Evolutionary conservation across 2,797 vertebrate species (phyloP).

Genomic region (Galago senegalensis): DNA sequence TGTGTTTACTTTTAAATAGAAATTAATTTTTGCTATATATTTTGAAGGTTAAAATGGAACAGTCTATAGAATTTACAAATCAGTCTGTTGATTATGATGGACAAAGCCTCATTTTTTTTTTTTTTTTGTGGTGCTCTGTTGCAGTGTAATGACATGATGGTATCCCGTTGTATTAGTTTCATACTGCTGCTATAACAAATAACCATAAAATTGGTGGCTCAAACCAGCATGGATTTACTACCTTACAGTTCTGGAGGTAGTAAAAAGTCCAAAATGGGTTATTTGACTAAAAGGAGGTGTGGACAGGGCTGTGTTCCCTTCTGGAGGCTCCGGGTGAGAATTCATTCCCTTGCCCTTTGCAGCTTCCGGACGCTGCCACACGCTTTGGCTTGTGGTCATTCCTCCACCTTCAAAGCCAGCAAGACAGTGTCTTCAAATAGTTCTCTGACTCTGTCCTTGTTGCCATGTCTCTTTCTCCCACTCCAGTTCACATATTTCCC

Average conservation of each 20-base stretch:
- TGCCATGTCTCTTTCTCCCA: background rate
- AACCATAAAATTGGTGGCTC: background rate
- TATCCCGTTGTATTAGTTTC: background rate
- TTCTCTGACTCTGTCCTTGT: background rate
- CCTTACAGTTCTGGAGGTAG: background rate
- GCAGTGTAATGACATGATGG: background rate
- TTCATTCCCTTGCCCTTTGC: background rate
- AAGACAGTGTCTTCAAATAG: background rate
- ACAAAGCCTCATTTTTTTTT: background rate
- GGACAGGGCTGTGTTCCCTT: background rate
- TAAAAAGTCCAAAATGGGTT: background rate
- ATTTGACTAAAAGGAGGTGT: background rate
- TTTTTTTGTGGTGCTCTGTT: background rate
- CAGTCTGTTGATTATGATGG: background rate
- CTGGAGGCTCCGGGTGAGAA: background rate
- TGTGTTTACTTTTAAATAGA: conserved; percentile 86
- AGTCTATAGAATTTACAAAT: background rate
- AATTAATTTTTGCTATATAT: conserved; percentile 81
- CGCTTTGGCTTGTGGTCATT: background rate
- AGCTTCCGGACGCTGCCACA: background rate
- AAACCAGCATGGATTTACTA: background rate
- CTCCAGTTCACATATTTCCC: background rate
- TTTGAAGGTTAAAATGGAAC: conserved; percentile 53
- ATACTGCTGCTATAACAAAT: background rate
- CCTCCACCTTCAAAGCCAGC: background rate